Base-by-base conservation (phyloP, 92 coral and sea anemone genomes). In the Palythoa grandiflora region DNA sequence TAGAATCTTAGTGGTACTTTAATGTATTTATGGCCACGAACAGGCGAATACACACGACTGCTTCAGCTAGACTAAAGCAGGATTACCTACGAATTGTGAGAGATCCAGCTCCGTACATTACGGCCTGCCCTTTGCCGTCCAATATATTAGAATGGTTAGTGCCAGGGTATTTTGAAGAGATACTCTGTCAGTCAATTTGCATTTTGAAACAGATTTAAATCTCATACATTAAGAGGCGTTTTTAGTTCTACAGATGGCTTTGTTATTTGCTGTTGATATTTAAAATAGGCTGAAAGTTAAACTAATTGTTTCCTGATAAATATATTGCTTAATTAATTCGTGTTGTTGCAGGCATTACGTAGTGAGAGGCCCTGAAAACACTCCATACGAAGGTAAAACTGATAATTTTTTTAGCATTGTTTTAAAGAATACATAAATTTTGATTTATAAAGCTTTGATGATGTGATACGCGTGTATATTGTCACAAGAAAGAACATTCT, bases 31-130 rank as follows among this genome's bases (percentile, higher is more conserved):
- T 89, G 95, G 98, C 96, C 90, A 92, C 89, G 93, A 97, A 78
- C 40, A 93, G 96, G 70, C 89, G 99, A 78, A 92, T 97, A 72
- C 98, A 97, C 79, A 94, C 99, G 44, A 95, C 99, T 63, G 97
- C 99, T 68, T 94, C 99, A 12, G 95, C 99, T 19, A 93, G 99
- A 89, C 78, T 97, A 85, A 91, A 93, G 60, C 99, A 97, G 87
- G 99, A 97, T 88, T 97, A 97, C 86, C 80, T 97, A 17, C 84
- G 99, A 88, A 97, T 97, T 73, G 90, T 89, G 39, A 92, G 93
- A 84, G 99, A 97, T 63, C 99, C 99, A 44, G 98, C 95, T 16
- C 99, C 99, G 0, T 97, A 97, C 83, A 96, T 97, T 6, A 97
- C 99, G 78, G 99, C 99, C 15, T 91, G 90, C 28, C 99, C 99